A percentile compares a stretch with the other conserved stretches of the same genome.
These are phyloP conservation scores for human DNA, from an alignment of 2,113 vertebrate species.

Conservation along the genomic window DNA sequence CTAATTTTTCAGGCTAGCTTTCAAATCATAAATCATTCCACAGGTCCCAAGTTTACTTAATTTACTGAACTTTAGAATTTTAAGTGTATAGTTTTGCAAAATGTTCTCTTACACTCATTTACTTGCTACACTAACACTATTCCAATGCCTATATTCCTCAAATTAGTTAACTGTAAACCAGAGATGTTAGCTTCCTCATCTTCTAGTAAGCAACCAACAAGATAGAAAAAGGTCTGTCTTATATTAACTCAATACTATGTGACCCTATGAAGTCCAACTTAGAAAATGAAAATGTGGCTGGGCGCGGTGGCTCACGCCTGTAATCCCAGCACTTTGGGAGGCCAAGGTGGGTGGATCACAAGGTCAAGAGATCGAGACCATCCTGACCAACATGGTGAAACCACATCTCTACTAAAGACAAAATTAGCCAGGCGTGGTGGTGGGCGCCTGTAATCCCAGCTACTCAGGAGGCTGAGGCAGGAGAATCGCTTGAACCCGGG, in stretches of 20 bases:
- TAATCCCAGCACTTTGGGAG: too few relatives aligned
- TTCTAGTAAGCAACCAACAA: constrained; percentile 18
- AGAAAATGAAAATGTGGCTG: too few relatives aligned
- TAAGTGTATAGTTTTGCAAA: neutral
- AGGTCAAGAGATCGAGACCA: too few relatives aligned
- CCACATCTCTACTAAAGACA: too few relatives aligned
- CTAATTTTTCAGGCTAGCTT: constrained; percentile 44
- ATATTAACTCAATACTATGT: neutral
- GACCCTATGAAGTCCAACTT: constrained; percentile 9
- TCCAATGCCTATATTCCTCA: neutral
- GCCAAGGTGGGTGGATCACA: too few relatives aligned
- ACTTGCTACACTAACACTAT: neutral
- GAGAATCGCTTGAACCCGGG: too few relatives aligned
- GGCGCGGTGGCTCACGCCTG: too few relatives aligned
- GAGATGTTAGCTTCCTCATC: neutral
- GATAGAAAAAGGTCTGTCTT: neutral
- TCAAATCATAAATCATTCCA: constrained; percentile 26
- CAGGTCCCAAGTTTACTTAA: neutral
- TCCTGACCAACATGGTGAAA: too few relatives aligned
- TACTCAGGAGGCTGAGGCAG: too few relatives aligned
- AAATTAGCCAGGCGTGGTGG: too few relatives aligned
- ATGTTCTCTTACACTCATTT: constrained; percentile 1
- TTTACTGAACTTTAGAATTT: constrained; percentile 12
- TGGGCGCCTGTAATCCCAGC: too few relatives aligned
- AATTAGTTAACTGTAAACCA: constrained; percentile 30